A percentile compares a stretch with the other conserved stretches of the same genome.
phyloP scores from a whole-genome alignment of 2,888 invertebrate genomes.

The Sphinx pinastri region DNA sequence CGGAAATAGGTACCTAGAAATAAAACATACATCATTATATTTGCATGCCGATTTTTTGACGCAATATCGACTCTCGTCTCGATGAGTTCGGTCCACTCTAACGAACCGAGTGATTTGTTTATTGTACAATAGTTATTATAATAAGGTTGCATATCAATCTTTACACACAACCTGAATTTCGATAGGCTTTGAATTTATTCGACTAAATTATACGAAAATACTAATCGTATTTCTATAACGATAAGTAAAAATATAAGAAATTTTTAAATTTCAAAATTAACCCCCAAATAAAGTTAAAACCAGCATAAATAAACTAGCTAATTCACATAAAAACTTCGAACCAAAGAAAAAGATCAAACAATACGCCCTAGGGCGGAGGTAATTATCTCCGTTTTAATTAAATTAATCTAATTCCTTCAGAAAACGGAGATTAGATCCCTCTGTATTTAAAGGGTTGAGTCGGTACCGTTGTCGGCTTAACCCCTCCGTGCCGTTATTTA shows the following conservation, averaged over 20 bases:
- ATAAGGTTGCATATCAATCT: no score
- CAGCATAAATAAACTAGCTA: not conserved
- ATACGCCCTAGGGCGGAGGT: constrained; percentile 35
- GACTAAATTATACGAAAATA: no score
- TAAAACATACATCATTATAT: no score
- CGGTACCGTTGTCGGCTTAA: constrained; percentile 41
- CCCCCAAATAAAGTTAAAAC: not conserved
- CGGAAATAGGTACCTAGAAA: no score
- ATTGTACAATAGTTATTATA: not conserved
- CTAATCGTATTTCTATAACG: not conserved
- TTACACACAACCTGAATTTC: no score
- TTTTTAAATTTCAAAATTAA: not conserved
- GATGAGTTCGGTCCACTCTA: not conserved
- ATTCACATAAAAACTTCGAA: not conserved
- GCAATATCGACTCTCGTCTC: not conserved
- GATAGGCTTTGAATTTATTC: no score
- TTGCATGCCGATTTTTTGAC: no score
- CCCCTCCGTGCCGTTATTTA: constrained; percentile 38
- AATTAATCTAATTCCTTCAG: constrained; percentile 56
- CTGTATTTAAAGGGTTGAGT: constrained; percentile 40
- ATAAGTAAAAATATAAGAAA: not conserved
- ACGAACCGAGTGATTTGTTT: constrained; percentile 14
- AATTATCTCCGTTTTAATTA: constrained; percentile 66
- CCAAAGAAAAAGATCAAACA: constrained; percentile 27
- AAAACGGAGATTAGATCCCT: constrained; percentile 51